Conservation (phyloP, 2,888 invertebrate genomes). For the Caenorhabditis drosophilae region DNA sequence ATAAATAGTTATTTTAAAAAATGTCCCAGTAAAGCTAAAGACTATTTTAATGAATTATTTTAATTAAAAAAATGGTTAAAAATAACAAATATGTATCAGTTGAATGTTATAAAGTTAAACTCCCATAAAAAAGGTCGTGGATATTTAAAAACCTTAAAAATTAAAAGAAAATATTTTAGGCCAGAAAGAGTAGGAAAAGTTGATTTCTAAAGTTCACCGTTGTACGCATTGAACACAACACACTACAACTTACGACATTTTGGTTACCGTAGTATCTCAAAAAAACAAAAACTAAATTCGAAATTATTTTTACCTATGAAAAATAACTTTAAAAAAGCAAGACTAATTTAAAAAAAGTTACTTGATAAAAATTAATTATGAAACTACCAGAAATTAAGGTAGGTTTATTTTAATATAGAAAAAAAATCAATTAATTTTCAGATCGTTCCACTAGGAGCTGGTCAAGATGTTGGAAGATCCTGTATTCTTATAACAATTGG, state of each 20-base stretch:
- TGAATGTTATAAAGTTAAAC: too few species aligned
- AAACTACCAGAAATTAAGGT: conserved; percentile 26
- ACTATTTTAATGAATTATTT: too few species aligned
- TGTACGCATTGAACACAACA: conserved; percentile 3
- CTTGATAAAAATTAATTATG: too few species aligned
- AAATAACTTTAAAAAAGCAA: too few species aligned
- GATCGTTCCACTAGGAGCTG: conserved; percentile 65
- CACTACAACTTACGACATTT: conserved; percentile 17
- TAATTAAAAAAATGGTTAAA: background rate
- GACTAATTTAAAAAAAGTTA: too few species aligned
- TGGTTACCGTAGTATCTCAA: conserved; percentile 16
- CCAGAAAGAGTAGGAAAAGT: conserved; percentile 7
- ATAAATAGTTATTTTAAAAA: too few species aligned
- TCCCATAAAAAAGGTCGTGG: too few species aligned
- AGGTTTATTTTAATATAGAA: background rate
- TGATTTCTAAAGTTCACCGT: conserved; percentile 18
- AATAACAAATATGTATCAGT: background rate
- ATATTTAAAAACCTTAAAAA: conserved; percentile 3
- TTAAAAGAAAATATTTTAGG: conserved; percentile 26
- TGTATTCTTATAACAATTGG: conserved; percentile 86
- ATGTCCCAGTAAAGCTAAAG: too few species aligned
- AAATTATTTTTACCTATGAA: too few species aligned
- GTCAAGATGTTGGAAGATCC: conserved; percentile 90
- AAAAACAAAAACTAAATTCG: too few species aligned
- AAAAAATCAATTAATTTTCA: conserved; percentile 16